These are phyloP conservation scores for Dolichoris vasculosae DNA, from an alignment of 1,140 invertebrate genomes.

Conservation along the genomic window DNA sequence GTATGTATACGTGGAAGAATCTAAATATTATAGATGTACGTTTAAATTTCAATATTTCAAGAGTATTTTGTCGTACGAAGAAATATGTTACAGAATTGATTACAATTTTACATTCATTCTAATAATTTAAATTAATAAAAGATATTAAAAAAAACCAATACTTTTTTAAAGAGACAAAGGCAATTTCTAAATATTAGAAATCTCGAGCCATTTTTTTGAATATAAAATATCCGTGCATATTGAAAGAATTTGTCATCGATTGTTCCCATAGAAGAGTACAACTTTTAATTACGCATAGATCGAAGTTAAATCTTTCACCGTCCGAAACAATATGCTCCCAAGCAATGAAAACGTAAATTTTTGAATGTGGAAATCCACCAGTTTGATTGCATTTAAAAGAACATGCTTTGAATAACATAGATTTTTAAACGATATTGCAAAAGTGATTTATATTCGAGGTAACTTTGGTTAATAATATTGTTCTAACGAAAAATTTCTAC, in stretches of 20 bases:
- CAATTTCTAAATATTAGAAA: not conserved
- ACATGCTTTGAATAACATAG: constrained; percentile 15
- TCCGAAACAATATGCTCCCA: constrained; percentile 32
- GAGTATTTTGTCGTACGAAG: too few relatives aligned
- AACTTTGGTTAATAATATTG: constrained; percentile 15
- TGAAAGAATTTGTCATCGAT: constrained; percentile 37
- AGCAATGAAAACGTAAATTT: constrained; percentile 48
- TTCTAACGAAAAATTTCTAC: not conserved
- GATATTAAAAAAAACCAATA: too few relatives aligned
- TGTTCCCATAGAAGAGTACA: constrained; percentile 19
- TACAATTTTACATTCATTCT: too few relatives aligned
- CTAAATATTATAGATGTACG: too few relatives aligned
- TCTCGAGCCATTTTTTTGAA: not conserved
- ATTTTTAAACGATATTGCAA: constrained; percentile 38
- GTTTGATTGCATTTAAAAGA: constrained; percentile 40
- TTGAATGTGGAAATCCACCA: not conserved
- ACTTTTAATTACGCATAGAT: constrained; percentile 38
- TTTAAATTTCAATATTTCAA: too few relatives aligned
- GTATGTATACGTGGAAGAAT: too few relatives aligned
- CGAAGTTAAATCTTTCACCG: not conserved
- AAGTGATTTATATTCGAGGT: constrained; percentile 46
- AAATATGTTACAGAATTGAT: too few relatives aligned
- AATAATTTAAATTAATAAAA: too few relatives aligned
- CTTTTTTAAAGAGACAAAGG: too few relatives aligned
- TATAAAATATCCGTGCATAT: not conserved